Conservation (phyloP, 2,888 invertebrate species). For the Drymonia ruficornis region DNA sequence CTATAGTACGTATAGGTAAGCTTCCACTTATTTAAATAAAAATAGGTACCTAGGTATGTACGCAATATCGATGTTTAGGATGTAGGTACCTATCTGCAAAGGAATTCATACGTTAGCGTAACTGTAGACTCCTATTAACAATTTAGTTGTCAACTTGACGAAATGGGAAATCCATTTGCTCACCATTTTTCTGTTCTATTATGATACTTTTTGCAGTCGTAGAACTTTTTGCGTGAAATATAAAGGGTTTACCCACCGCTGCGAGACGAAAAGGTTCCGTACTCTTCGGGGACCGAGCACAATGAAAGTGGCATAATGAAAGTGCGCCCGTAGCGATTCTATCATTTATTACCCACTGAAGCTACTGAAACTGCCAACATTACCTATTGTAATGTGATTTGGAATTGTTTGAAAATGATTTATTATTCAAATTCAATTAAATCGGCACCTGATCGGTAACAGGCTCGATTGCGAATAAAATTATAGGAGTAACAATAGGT, state of each 20-base stretch:
- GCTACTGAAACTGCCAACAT: conserved; percentile 32
- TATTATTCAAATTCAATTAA: conserved; percentile 28
- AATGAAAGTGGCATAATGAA: conserved; percentile 66
- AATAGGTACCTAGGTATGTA: too few relatives aligned
- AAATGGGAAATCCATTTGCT: conserved; percentile 55
- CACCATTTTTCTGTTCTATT: conserved; percentile 51
- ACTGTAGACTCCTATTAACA: background rate
- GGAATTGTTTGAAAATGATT: conserved; percentile 38
- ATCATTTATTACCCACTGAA: conserved; percentile 53
- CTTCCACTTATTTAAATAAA: too few relatives aligned
- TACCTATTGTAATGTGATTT: conserved; percentile 38
- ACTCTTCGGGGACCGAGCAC: conserved; percentile 57
- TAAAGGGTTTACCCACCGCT: conserved; percentile 60
- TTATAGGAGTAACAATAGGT: background rate
- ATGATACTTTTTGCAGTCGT: conserved; percentile 51
- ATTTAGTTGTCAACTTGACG: conserved; percentile 28
- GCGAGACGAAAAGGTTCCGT: conserved; percentile 51
- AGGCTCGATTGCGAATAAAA: conserved; percentile 5
- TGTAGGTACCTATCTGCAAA: too few relatives aligned
- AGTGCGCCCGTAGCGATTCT: conserved; percentile 55
- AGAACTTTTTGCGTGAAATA: conserved; percentile 56
- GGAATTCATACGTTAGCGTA: too few relatives aligned
- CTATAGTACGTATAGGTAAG: too few relatives aligned
- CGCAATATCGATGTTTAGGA: too few relatives aligned
- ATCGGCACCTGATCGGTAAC: conserved; percentile 4